Evolutionary conservation across 2,113 vertebrate genomes (phyloP), one percentile per base, ranked within the genome.

Genomic region (Himantopus leucocephalus): DNA sequence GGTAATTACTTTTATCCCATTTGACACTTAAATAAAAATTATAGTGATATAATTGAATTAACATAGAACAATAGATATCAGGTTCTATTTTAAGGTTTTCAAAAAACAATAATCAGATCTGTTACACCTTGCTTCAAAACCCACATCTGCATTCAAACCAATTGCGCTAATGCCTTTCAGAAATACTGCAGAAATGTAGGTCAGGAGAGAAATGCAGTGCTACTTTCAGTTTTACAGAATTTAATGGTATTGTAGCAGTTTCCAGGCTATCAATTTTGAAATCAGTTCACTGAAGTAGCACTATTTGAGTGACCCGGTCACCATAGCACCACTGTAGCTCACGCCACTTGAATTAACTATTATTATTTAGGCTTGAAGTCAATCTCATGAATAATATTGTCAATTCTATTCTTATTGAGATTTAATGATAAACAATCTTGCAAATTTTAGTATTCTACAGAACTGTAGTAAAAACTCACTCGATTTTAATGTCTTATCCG

Each of bases 171-270:
- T 50, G 39, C 30, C 13, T 85, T 60, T 77, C 63, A 73, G 50
- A 94, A 93, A 79, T 60, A 64, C 50, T 80, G 29, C 59, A 62
- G 75, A 79, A 88, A 95, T 84, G 14, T 94, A 85, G 88, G 71
- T 92, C 92, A 96, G 67, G 37, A 79, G 80, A 82, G 17, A 93
- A 88, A 64, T 35, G 35, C 88, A 70, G 45, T 37, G 8, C 39
- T 70, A 8, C 50, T 29, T 35, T 68, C 21, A 56, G 6, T 86
- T 83, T 92, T 62, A 66, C 27, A 77, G 64, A 83, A 66, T 88
- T 19, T 90, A 80, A 48, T 73, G 23, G 16, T 39, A 70, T 75
- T 62, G 62, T 11, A 76, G 35, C 79, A 73, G 39, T 66, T 95
- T 94, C 26, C 55, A 88, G 62, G n/a, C 45, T 85, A 53, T 12